These are phyloP conservation scores for Gorsachius magnificus DNA, from an alignment of 2,797 vertebrate species.

Conservation along the genomic window DNA sequence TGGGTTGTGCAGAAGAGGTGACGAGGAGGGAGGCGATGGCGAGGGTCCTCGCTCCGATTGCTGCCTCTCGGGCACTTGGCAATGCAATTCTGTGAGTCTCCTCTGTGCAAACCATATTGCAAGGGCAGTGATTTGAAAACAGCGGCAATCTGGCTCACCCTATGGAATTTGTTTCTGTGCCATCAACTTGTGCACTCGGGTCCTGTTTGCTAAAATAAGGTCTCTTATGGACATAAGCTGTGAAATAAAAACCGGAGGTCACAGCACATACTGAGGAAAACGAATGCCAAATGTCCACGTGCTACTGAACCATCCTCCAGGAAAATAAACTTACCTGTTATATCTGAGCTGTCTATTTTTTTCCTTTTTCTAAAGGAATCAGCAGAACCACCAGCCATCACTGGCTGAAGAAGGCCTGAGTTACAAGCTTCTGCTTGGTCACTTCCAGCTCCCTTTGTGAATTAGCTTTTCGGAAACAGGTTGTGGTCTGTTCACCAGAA, in stretches of 20 bases:
- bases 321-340: background rate
- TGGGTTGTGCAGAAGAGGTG: background rate
- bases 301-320: background rate
- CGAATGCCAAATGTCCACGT: background rate
- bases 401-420: background rate
- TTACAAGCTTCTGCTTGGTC: background rate
- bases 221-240: background rate
- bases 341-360: background rate
- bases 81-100: background rate
- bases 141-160: background rate
- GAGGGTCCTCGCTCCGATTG: fast-evolving
- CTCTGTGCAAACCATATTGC: background rate
- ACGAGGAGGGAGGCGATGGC: background rate
- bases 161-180: background rate
- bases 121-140: background rate
- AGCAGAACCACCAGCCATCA: background rate
- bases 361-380: background rate
- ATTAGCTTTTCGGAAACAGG: background rate
- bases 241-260: background rate
- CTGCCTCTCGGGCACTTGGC: background rate
- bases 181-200: background rate
- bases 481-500: background rate
- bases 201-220: background rate
- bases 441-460: background rate
- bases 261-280: background rate